Percentiles rank a stretch among this genome's conserved stretches.
phyloP scores from a whole-genome alignment of 2,888 invertebrate genomes.

The Melitaea athalia region DNA sequence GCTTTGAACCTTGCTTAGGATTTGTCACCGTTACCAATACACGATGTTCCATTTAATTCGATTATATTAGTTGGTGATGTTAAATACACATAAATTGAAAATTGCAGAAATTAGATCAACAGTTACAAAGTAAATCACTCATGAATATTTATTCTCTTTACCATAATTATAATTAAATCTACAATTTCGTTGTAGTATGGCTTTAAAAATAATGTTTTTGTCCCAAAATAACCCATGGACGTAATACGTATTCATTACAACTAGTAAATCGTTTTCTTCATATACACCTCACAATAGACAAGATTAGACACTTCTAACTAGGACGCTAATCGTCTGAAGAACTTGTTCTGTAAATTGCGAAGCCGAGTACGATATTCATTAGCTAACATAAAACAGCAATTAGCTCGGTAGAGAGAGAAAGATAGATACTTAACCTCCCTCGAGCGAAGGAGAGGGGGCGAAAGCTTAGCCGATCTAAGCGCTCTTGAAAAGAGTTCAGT shows the following conservation, averaged over 20 bases:
- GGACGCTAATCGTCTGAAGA: conserved; percentile 48
- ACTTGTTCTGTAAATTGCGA: conserved; percentile 48
- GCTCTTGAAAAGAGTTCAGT: conserved; percentile 59
- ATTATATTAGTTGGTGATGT: too few relatives aligned
- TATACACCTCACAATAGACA: conserved; percentile 28
- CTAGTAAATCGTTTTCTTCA: neutral
- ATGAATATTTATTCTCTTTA: too few relatives aligned
- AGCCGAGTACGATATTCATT: conserved; percentile 55
- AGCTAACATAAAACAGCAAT: conserved; percentile 69
- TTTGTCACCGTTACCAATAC: too few relatives aligned
- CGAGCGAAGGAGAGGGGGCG: conserved; percentile 24
- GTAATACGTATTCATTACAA: neutral
- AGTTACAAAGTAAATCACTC: too few relatives aligned
- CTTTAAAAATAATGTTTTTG: too few relatives aligned
- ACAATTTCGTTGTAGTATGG: too few relatives aligned
- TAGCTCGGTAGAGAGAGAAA: conserved; percentile 44
- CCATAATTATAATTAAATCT: too few relatives aligned
- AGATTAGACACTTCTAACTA: conserved; percentile 34
- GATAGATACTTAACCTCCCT: conserved; percentile 32
- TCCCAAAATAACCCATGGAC: too few relatives aligned
- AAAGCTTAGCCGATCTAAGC: conserved; percentile 57
- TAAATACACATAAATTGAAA: too few relatives aligned
- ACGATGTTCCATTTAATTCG: too few relatives aligned
- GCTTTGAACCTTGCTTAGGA: too few relatives aligned
- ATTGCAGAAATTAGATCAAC: too few relatives aligned